Evolutionary conservation across 1,140 invertebrate genomes (phyloP).

Genomic region (Rhopalosiphum padi): DNA sequence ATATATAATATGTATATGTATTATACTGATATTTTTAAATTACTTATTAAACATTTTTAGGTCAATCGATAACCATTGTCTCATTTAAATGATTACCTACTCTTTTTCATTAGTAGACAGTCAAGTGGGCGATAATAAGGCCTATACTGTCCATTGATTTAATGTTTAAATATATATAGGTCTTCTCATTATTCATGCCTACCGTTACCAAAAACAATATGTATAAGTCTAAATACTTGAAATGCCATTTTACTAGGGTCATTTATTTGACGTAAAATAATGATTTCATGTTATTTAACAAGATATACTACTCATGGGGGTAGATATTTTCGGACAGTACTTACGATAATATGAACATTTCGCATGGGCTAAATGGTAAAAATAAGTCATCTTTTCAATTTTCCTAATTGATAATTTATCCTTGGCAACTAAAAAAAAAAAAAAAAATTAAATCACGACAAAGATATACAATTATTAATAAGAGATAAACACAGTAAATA

Average conservation of each 20-base stretch:
- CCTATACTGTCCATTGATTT: neutral
- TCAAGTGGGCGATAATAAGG: neutral
- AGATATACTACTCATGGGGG: neutral
- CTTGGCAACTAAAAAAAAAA: neutral
- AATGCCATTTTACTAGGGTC: neutral
- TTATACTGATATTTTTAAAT: neutral
- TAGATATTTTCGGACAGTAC: neutral
- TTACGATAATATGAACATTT: neutral
- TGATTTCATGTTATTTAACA: neutral
- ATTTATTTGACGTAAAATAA: neutral
- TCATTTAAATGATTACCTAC: conserved; percentile 15
- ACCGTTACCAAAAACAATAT: neutral
- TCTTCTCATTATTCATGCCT: neutral
- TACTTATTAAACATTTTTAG: conserved; percentile 14
- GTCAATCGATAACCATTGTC: conserved; percentile 4
- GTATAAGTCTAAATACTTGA: neutral
- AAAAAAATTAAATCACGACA: neutral
- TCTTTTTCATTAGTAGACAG: neutral
- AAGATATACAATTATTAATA: too few species aligned
- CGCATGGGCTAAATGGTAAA: neutral
- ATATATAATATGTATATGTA: neutral
- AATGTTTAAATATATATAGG: neutral
- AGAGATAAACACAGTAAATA: too few species aligned
- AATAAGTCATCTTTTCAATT: neutral
- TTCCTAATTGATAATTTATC: neutral